A percentile compares a stretch with the other conserved stretches of the same genome.
These are phyloP conservation scores for Dinothrombium tinctorium DNA, from an alignment of 1,140 invertebrate genomes.

Conservation along the genomic window DNA sequence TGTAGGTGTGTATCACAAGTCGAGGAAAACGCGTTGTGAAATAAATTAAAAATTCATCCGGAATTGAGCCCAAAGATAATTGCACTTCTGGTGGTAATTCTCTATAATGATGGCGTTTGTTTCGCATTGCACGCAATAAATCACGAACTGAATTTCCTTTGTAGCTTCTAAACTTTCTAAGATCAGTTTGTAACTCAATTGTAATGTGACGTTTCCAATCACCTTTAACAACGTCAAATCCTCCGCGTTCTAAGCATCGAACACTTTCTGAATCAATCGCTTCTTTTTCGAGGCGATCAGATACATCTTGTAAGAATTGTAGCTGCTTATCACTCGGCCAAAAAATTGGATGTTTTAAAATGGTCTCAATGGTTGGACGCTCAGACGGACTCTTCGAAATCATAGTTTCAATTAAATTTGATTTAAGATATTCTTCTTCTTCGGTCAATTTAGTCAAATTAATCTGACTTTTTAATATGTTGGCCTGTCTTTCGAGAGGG, in stretches of 20 bases:
- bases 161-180: slow-evolving; percentile 74
- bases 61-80: slow-evolving; percentile 54
- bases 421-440: slow-evolving; percentile 27
- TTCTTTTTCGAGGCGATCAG: slow-evolving; percentile 81
- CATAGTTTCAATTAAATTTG: slow-evolving; percentile 61
- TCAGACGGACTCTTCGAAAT: slow-evolving; percentile 39
- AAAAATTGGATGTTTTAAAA: slow-evolving; percentile 74
- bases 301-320: slow-evolving; percentile 82
- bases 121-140: slow-evolving; percentile 71
- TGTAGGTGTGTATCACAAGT: slow-evolving; percentile 59
- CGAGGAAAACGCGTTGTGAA: slow-evolving; percentile 71
- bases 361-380: slow-evolving; percentile 47
- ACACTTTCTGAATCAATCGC: slow-evolving; percentile 33
- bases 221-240: slow-evolving; percentile 37
- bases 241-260: slow-evolving; percentile 40
- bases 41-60: slow-evolving; percentile 71
- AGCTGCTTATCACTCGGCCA: slow-evolving; percentile 65
- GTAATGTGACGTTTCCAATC: slow-evolving; percentile 65
- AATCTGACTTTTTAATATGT: slow-evolving; percentile 51
- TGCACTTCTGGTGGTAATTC: slow-evolving; percentile 62
- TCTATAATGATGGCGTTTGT: slow-evolving; percentile 95
- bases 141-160: slow-evolving; percentile 52
- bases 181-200: slow-evolving; percentile 51
- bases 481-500: slow-evolving; percentile 56
- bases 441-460: slow-evolving; percentile 20